Evolutionary conservation across 37 sponge, comb jelly and placozoan species (phyloP), one percentile per base, ranked within the genome.

Genomic region (Ianthella basta): DNA sequence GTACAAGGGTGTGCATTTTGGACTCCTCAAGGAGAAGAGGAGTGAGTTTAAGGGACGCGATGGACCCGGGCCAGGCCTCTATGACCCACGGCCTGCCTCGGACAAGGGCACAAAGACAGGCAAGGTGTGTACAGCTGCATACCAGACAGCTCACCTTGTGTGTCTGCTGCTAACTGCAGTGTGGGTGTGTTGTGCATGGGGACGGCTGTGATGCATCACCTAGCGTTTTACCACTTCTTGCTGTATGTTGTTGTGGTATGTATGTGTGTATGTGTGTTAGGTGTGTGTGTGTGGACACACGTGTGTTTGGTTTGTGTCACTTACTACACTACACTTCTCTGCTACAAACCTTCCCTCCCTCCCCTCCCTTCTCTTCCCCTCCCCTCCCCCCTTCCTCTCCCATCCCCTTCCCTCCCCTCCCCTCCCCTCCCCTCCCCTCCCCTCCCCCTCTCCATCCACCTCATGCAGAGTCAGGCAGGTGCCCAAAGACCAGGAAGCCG

Each of bases 1-100:
- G 72, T 98, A 94, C 72, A 94, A 87, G 54, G 97, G 97, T 23
- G 91, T 94, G 2, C 95, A 94, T 59, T 97, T 95, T 87, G 83
- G 93, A 3, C 65, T 66, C 4, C 82, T 85, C 20, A 87, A 75
- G 60, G 70, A 87, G 64, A 59, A 79, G 59, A 86, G 95, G 81
- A 80, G 79, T 27, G 74, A 91, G 36, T 93, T 93, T 29, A 84
- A 72, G 81, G 89, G 92, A 14, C 70, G 57, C 32, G 87, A 89
- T 13, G 96, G 96, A 0, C 96, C 96, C 21, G 96, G 91, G 34
- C 96, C 96, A 14, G 96, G 94, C 24, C 91, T 90, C 81, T 95
- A 95, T 60, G 29, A 88, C 30, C 61, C 87, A 0, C 12, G 34
- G 29, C 30, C 54, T 39, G 10, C 21, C 30, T 38, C 80, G 13